Base-by-base conservation (phyloP, 2,888 invertebrate species). In the Ichneumoninae sp. region DNA sequence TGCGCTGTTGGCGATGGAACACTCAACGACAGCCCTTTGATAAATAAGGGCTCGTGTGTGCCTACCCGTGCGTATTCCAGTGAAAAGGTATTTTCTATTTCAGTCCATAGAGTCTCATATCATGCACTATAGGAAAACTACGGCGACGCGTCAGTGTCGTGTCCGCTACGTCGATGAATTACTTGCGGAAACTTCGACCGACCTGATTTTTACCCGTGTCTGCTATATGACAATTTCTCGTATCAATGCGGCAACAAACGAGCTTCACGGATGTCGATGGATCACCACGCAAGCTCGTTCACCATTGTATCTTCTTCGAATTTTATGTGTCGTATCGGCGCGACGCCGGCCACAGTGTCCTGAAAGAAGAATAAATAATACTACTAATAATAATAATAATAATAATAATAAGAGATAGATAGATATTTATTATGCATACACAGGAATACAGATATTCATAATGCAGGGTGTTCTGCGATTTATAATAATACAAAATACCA, bases 11-110 rank as follows among this genome's bases (percentile, higher is more conserved):
- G 65, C 70, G 62, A 52, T 69, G 65, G 62, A 13, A 57, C 65
- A 50, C 44, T 57, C 54, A 77, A 22, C 33, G 36, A 68, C 47
- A 33, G 66, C 57, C 52, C 70, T 36, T 19, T 40, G 47, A 68
- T 26, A 60, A 57, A 77, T 78, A 72, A 82, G 60, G 36, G 54
- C 57, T 60, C 40, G 16, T 47, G 44, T 60, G 33, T 40, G 68
- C 30, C 50, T 10, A 19, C n/a, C 36, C 33, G 57, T 5, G 40
- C 36, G 22, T 74, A 66, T 68, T 68, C 26, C 10, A 26, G 47
- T 74, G 33, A 68, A 54, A 47, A 72, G 60, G 30, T 10, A 82
- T 77, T 66, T 52, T 10, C 68, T 62, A 62, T 78, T 78, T 72
- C 69, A 50, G 26, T 22, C 50, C 16, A 6, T 16, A 22, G 60